Percentiles rank a stretch among this genome's conserved stretches.
phyloP scores from a whole-genome alignment of 2,888 invertebrate genomes.

The Linyphia triangularis region DNA sequence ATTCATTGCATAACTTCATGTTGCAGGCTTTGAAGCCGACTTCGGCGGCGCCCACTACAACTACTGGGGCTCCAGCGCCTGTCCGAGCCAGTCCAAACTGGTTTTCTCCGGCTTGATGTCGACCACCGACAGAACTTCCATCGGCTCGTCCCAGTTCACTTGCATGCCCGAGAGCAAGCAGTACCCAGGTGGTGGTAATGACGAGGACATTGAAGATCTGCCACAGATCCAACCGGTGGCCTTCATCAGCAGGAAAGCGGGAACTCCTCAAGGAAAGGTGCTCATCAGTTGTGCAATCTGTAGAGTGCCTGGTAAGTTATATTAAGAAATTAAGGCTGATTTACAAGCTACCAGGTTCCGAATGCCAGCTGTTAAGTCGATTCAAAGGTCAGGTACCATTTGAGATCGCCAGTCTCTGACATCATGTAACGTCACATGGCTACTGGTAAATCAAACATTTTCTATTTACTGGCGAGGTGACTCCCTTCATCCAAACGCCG shows the following conservation, averaged over 20 bases:
- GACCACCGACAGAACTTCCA: background rate
- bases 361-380: too few relatives aligned
- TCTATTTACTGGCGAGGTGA: too few relatives aligned
- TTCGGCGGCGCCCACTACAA: constrained; percentile 28
- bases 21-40: constrained; percentile 19
- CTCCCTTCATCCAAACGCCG: too few relatives aligned
- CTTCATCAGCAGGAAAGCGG: background rate
- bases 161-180: constrained; percentile 13
- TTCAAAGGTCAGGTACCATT: too few relatives aligned
- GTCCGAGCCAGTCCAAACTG: background rate
- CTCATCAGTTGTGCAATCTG: constrained; percentile 10
- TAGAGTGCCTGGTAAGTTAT: constrained; percentile 36
- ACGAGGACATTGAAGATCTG: constrained; percentile 2
- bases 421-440: too few relatives aligned
- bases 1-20: too few relatives aligned
- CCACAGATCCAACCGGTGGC: constrained; percentile 26
- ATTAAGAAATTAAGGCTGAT: too few relatives aligned
- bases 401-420: too few relatives aligned
- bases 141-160: constrained; percentile 8
- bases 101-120: background rate
- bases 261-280: background rate
- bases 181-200: background rate
- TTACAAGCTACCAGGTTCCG: too few relatives aligned
- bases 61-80: constrained; percentile 20
- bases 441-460: too few relatives aligned